Base-by-base conservation (phyloP, 2,797 vertebrate species). In the Lepus oiostolus region DNA sequence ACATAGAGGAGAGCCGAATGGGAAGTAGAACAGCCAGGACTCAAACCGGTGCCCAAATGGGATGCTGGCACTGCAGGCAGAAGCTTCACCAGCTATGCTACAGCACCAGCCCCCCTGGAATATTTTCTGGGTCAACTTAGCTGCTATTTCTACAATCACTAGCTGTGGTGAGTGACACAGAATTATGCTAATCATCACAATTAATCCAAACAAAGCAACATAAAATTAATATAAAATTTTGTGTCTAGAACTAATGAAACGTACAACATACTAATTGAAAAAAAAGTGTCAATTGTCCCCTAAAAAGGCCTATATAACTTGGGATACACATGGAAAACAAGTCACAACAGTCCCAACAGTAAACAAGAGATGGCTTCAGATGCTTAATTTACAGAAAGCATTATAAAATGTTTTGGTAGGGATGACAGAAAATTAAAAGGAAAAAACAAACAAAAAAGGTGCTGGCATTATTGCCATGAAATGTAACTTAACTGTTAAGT, bases 161-260 rank as follows among this genome's bases (percentile, higher is more conserved):
- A 32, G 76, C 62, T 88, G 16, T 79, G 17, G 17, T 3, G 67
- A 85, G n/a, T 84, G 22, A 88, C 52, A 70, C 4, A 77, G 63
- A 77, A 93, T 70, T 47, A 83, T 14, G n/a, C 28, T 76, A 85
- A 68, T 77, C 42, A 90, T 38, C 26, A 74, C 83, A 77, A 81
- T 38, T 70, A 68, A 50, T 8, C 38, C 65, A 93, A 79, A 87
- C 50, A 19, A 83, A 83, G 54, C 12, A 93, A 91, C 65, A 87
- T 88, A 71, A 87, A 93, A 77, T 58, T 76, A 82, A 60, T 50
- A 83, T 28, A 90, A 82, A 90, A 82, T 47, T 77, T 83, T 58
- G 24, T 76, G 54, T 65, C 83, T 82, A 11, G 28, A 93, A 93
- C 22, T 70, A 90, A 90, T 71, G 63, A 93, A 58, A 62, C 24